Evolutionary conservation across 2,888 invertebrate genomes (phyloP), one percentile per base, ranked within the genome.

Genomic region (Choristoneura rosaceana): DNA sequence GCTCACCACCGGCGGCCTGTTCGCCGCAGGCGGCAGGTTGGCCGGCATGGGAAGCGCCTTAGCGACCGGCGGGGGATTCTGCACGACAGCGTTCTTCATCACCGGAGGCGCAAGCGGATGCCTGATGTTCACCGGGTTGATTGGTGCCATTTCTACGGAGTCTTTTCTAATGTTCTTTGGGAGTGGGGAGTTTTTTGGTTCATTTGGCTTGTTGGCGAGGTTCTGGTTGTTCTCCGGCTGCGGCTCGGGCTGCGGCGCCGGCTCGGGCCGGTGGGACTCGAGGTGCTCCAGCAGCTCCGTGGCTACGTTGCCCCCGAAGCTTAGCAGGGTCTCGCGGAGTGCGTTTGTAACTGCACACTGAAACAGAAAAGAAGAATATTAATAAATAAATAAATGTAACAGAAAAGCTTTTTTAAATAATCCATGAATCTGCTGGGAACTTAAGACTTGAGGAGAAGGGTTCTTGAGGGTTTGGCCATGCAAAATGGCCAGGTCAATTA

Each of bases 281-380:
- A 90, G 78, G 2, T 84, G 75, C 55, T 93, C 93, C 55, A 82
- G 69, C 9, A 94, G 84, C 25, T 90, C 90, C 0, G 84, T 80
- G 25, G 93, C 90, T 10, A 94, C 88, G 47, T 74, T 82, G 0
- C 93, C 94, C 2, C 94, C 94, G 76, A 94, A 94, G 69, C 94
- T 91, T 0, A 94, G 83, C 10, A 94, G 77, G 0, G 94, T 94
- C 76, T 94, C 94, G 0, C 90, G 88, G 0, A 94, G 81, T 0
- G 93, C 94, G 69, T 94, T 94, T 2, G 94, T 94, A 5, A 94
- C 92, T 2, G 94, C 92, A 68, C 90, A 87, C 94, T 94, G 86
- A 3, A 82, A 82, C 34, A 41, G 68, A n/a, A 34, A 38, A 55
- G 15, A 4, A 41, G 25, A 41, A 9, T 55, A 12, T 25, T 52